Evolutionary conservation across 2,888 invertebrate species (phyloP).

Genomic region (Fabriciana adippe): DNA sequence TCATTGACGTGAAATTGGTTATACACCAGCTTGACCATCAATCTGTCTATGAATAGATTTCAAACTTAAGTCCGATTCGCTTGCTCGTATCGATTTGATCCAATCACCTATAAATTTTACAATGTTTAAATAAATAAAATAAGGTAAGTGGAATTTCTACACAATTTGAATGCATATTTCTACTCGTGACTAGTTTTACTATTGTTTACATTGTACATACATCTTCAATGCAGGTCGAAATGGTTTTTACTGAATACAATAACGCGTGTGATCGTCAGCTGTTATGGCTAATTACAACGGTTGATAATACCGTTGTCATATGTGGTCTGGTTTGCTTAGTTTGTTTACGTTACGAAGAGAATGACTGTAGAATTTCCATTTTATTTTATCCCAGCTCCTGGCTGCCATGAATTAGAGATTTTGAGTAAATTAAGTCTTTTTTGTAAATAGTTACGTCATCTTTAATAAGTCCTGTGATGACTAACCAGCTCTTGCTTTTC

Average conservation of each 20-base stretch:
- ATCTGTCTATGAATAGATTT: slow-evolving; percentile 25
- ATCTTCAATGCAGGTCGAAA: slow-evolving; percentile 20
- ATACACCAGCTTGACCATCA: slow-evolving; percentile 35
- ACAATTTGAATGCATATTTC: not conserved
- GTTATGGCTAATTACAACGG: slow-evolving; percentile 26
- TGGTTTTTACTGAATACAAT: slow-evolving; percentile 16
- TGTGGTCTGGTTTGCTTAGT: slow-evolving; percentile 2
- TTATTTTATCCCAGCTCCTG: too few species aligned
- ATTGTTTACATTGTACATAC: slow-evolving; percentile 24
- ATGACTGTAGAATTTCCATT: too few species aligned
- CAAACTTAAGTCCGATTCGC: slow-evolving; percentile 22
- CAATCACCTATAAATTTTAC: not conserved
- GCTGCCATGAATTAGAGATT: too few species aligned
- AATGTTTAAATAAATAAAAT: not conserved
- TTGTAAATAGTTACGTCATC: too few species aligned
- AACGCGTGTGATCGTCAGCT: slow-evolving; percentile 30
- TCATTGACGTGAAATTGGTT: slow-evolving; percentile 44
- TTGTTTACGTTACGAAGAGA: not conserved
- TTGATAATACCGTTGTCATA: slow-evolving; percentile 22
- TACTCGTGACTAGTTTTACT: slow-evolving; percentile 16
- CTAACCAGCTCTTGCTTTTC: too few species aligned
- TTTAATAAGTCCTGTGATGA: too few species aligned
- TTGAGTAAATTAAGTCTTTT: too few species aligned
- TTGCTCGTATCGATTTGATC: not conserved
- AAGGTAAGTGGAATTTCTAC: too few species aligned